Base-by-base conservation (phyloP, 1,140 invertebrate genomes). In the Sycobia sp. region DNA sequence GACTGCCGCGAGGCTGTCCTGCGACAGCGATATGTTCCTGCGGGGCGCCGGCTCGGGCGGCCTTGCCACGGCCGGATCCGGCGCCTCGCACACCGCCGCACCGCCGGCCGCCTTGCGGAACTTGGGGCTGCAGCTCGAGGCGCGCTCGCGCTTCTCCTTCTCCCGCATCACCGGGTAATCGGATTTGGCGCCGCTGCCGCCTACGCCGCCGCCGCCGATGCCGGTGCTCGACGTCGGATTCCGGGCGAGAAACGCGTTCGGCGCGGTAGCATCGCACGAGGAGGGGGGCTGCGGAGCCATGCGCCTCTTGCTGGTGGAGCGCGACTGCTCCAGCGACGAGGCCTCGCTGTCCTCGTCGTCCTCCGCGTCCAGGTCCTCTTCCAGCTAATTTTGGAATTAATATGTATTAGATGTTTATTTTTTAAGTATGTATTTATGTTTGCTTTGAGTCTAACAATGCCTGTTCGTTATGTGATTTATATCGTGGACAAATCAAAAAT, bases 91-190 rank as follows among this genome's bases (percentile, higher is more conserved):
- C 3, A 81, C 69, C 29, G 29, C 29, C 29, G 4, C 29, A 11
- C 5, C 5, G 29, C 29, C 29, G 10, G 74, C 76, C 11, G 75
- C 76, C 53, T 80, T 77, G 10, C 84, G 74, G 62, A 87, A 86
- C 69, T 88, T 86, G n/a, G 86, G 86, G 73, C 86, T 88, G 46
- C 86, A 86, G 9, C 86, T 87, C 1, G 84, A 84, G 2, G 88
- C 88, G 47, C 88, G 79, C 61, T 89, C 89, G 8, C 88, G 78
- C 72, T 91, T 91, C 62, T 91, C 89, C 70, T 90, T 89, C 69
- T 91, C 89, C 5, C 88, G 82, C 3, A 90, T 87, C 1, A 90
- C 88, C 0, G 89, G 89, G 1, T 86, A 86, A 67, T 88, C 86
- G 0, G 86, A 86, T 7, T 36, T 64, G 22, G 29, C 54, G n/a